A percentile compares a stretch with the other conserved stretches of the same genome.
Conservation (phyloP, 2,888 invertebrate species). For the Drosophila niveifrons region DNA sequence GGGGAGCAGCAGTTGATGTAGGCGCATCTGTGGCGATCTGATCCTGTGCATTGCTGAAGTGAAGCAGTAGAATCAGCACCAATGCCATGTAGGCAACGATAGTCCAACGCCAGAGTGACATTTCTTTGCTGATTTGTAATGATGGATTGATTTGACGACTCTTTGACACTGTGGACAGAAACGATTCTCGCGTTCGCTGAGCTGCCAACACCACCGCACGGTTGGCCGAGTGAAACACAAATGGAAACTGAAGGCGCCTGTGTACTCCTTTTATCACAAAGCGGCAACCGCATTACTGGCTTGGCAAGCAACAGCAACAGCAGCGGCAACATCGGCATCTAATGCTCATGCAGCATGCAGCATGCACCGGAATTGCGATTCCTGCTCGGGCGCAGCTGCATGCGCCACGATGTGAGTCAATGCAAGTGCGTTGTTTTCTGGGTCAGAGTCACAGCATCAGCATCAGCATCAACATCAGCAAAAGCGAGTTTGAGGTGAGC, state of each 20-base stretch:
- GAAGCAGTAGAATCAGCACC: conserved; percentile 57
- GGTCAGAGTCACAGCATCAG: conserved; percentile 56
- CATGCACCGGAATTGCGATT: conserved; percentile 71
- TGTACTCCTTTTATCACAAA: conserved; percentile 74
- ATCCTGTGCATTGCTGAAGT: conserved; percentile 39
- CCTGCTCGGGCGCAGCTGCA: conserved; percentile 54
- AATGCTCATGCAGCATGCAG: conserved; percentile 57
- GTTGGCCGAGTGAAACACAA: conserved; percentile 69
- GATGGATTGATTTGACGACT: background rate
- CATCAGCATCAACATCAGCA: conserved; percentile 28
- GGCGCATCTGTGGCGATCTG: conserved; percentile 9
- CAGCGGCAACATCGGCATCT: conserved; percentile 34
- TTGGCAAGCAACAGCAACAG: conserved; percentile 29
- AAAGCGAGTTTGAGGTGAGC: conserved; percentile 37
- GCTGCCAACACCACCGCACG: conserved; percentile 59
- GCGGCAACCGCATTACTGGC: conserved; percentile 33
- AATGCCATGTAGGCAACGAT: conserved; percentile 47
- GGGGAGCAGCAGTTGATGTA: background rate
- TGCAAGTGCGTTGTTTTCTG: conserved; percentile 58
- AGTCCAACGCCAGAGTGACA: conserved; percentile 53
- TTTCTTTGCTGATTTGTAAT: conserved; percentile 9
- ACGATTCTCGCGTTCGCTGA: conserved; percentile 11
- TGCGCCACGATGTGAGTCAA: conserved; percentile 28
- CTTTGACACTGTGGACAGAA: background rate
- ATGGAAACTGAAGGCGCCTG: conserved; percentile 64